Percentiles rank a stretch among this genome's conserved stretches.
These are phyloP conservation scores for Piscicola geometra DNA, from an alignment of 2,888 invertebrate species.

Conservation along the genomic window DNA sequence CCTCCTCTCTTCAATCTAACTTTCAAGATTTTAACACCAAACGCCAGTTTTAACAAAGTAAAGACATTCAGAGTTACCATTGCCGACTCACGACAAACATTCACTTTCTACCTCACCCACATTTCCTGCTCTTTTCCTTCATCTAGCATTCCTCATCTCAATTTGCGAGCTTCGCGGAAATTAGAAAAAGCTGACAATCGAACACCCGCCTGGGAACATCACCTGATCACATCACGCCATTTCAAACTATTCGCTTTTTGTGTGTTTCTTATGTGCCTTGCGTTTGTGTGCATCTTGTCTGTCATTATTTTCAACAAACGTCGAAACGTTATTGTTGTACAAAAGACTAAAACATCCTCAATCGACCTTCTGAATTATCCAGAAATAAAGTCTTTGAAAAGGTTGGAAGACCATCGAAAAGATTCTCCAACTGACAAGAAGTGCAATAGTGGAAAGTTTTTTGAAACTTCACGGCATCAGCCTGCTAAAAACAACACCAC, in stretches of 20 bases:
- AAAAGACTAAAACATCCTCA: no score
- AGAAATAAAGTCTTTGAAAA: no score
- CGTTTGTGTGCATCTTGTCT: neutral
- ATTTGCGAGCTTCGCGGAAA: neutral
- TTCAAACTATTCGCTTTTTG: neutral
- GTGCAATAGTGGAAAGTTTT: no score
- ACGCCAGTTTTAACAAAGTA: neutral
- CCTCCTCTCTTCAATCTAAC: slow-evolving; percentile 7
- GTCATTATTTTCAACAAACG: no score
- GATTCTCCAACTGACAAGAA: no score
- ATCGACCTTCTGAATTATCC: no score
- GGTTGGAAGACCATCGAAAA: no score
- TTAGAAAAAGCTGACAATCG: no score
- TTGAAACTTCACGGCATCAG: no score
- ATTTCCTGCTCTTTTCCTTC: neutral
- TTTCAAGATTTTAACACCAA: neutral
- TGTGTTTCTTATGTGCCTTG: neutral
- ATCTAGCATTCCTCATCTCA: neutral
- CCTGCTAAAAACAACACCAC: neutral
- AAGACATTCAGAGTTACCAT: neutral
- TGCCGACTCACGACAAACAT: neutral
- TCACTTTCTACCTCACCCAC: neutral
- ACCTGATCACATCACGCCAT: neutral
- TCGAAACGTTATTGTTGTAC: no score
- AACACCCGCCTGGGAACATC: neutral